Evolutionary conservation across 1,140 invertebrate species (phyloP), one percentile per base, ranked within the genome.

Genomic region (Euura saliciscinereae): DNA sequence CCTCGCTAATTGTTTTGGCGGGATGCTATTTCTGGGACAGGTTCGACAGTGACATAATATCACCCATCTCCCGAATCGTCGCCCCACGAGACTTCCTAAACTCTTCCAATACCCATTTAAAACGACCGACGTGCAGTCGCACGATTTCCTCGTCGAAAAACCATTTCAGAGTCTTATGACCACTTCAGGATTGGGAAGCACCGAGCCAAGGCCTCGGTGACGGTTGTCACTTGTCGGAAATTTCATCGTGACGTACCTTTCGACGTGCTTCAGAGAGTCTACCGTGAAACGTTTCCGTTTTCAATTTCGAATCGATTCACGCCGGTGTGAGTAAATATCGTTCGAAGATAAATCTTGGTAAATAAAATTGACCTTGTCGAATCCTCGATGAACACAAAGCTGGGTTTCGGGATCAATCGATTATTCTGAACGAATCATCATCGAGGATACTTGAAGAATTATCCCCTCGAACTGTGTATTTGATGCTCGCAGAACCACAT

Each of bases 21-120:
- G 66, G 10, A 42, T 28, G 8, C 66, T 67, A 67, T 67, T 67
- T 67, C 43, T 67, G 66, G 28, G 8, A 42, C 28, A 67, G 28
- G 13, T 67, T 67, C 13, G 43, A 67, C 3, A 67, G 43, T 42
- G 66, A 67, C 66, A 67, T 42, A 67, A 67, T 59, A 59, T 59
- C 8, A 5, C 51, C 51, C 28, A 59, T 59, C 51, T 59, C 51
- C 51, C 51, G 6, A 59, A 11, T 59, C 13, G 51, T 59, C 51
- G 3, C 28, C 28, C 28, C 28, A 28, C 28, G 28, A 28, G 28
- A 28, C 28, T 28, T 28, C 28, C 28, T 28, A 28, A 28, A 28
- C 28, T 28, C 28, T 28, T 28, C 28, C 28, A 1, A 28, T 28
- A 1, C 28, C 28, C 28, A 28, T 28, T 28, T 28, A 0, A 28